These are phyloP conservation scores for Bubalus kerabau DNA, from an alignment of 2,113 vertebrate species.

Conservation along the genomic window DNA sequence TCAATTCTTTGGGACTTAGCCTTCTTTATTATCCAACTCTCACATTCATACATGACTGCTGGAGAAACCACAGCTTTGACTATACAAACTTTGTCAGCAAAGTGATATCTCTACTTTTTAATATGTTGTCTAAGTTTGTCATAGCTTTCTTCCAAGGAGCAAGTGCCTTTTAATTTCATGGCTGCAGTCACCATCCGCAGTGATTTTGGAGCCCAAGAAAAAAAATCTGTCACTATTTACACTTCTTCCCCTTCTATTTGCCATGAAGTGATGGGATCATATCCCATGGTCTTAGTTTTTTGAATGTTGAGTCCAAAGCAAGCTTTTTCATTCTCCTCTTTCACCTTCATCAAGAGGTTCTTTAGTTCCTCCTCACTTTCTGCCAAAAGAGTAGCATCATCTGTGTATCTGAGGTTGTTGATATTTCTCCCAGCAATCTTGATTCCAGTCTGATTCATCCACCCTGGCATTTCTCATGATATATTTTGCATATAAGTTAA, in stretches of 20 bases:
- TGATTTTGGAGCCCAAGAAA: background rate
- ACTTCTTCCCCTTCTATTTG: background rate
- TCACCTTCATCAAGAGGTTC: background rate
- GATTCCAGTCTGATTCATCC: background rate
- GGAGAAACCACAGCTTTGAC: background rate
- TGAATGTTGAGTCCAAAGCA: background rate
- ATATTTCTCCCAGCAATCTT: background rate
- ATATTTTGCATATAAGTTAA: background rate
- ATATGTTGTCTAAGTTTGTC: background rate
- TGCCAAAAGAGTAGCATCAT: background rate
- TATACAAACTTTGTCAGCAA: background rate
- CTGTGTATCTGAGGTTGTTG: background rate
- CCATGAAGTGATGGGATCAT: background rate
- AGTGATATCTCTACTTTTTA: background rate
- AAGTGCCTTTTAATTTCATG: background rate
- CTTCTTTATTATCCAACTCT: background rate
- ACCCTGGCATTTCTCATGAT: background rate
- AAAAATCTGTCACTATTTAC: background rate
- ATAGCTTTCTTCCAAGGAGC: background rate
- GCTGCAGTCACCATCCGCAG: background rate
- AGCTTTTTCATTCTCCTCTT: background rate
- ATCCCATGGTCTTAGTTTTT: background rate
- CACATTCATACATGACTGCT: background rate
- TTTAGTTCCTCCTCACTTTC: background rate
- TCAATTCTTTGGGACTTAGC: background rate